Percentiles rank a stretch among this genome's conserved stretches.
Evolutionary conservation across 2,888 invertebrate species (phyloP).

Genomic region (Scaptomyza cyrtandrae): DNA sequence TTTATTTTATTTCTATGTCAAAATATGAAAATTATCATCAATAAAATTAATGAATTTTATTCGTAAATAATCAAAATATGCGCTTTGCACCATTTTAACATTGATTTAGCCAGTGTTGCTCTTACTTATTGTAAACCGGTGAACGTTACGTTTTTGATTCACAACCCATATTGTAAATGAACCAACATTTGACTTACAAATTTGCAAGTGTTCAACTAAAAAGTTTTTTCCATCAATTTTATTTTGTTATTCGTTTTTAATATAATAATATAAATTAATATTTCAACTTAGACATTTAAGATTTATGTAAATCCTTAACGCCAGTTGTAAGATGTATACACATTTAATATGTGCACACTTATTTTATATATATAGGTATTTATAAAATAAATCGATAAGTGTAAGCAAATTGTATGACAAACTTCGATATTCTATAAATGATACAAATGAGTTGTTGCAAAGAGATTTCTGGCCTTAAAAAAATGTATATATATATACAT

Average conservation of each 20-base stretch:
- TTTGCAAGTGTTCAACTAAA: not conserved
- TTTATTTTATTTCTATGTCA: slow-evolving; percentile 30
- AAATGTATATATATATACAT: not conserved
- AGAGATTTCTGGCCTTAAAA: not conserved
- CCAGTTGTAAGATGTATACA: not conserved
- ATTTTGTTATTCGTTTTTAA: too few species aligned
- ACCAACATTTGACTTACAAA: not conserved
- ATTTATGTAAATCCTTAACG: not conserved
- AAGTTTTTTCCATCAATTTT: too few species aligned
- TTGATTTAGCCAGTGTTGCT: not conserved
- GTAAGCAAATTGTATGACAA: slow-evolving; percentile 2
- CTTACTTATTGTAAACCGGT: not conserved
- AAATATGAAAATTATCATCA: slow-evolving; percentile 19
- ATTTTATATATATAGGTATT: not conserved
- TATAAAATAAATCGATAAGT: slow-evolving; percentile 1
- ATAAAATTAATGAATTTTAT: slow-evolving; percentile 23
- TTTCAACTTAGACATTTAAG: not conserved
- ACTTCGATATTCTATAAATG: not conserved
- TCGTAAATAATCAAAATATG: slow-evolving; percentile 3
- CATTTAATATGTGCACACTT: slow-evolving; percentile 1
- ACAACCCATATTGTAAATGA: too few species aligned
- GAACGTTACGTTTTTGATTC: not conserved
- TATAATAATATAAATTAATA: too few species aligned
- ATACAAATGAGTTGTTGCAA: not conserved
- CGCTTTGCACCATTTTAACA: not conserved